These are phyloP conservation scores for Leptopilina drosophilae DNA, from an alignment of 2,888 invertebrate genomes.

Conservation along the genomic window DNA sequence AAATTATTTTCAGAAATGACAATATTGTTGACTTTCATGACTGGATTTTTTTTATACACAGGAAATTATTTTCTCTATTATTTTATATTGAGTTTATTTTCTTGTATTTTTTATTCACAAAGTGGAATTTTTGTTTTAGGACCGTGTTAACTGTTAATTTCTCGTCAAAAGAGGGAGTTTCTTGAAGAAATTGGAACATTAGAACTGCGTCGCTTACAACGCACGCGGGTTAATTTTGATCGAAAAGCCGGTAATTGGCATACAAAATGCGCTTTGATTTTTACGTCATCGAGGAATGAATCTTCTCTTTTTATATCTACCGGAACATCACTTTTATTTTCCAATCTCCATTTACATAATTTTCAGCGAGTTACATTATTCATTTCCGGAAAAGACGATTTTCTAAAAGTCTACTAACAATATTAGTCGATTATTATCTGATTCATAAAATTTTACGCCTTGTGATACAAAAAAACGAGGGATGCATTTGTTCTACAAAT, in stretches of 20 bases:
- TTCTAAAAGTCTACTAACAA: too few relatives aligned
- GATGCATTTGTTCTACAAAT: too few relatives aligned
- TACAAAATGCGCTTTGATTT: not conserved
- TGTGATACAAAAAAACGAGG: too few relatives aligned
- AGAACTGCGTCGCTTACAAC: not conserved
- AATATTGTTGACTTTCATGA: not conserved
- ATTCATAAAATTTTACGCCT: too few relatives aligned
- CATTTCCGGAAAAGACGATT: too few relatives aligned
- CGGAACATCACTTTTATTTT: constrained; percentile 6
- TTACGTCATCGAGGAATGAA: constrained; percentile 1
- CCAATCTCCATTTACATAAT: not conserved
- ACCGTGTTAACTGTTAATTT: too few relatives aligned
- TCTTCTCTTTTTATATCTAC: not conserved
- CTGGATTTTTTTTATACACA: not conserved
- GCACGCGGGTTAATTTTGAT: not conserved
- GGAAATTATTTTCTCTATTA: too few relatives aligned
- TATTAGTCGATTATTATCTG: too few relatives aligned
- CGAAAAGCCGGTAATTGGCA: not conserved
- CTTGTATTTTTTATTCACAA: not conserved
- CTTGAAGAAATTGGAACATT: not conserved
- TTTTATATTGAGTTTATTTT: too few relatives aligned
- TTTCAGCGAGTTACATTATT: too few relatives aligned
- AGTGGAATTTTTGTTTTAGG: not conserved
- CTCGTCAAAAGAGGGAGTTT: not conserved
- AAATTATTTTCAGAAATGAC: not conserved